A percentile compares a stretch with the other conserved stretches of the same genome.
Evolutionary conservation across 2,888 invertebrate species (phyloP).

Genomic region (Autographa pulchrina): DNA sequence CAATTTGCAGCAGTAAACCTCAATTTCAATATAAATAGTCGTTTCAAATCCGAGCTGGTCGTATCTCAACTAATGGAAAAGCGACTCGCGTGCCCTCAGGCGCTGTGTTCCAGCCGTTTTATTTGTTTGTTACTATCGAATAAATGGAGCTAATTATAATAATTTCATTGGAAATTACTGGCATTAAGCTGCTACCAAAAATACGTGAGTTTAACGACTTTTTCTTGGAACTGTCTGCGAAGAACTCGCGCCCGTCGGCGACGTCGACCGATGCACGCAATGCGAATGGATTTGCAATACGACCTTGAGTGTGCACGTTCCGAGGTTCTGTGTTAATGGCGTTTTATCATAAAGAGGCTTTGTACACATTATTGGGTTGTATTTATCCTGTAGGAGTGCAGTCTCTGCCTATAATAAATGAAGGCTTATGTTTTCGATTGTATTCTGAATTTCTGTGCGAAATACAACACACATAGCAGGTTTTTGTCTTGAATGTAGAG

Average conservation of each 20-base stretch:
- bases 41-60: constrained; percentile 68
- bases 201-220: constrained; percentile 89
- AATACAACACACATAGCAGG: too few relatives aligned
- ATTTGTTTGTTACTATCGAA: constrained; percentile 88
- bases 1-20: constrained; percentile 55
- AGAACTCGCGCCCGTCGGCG: constrained; percentile 77
- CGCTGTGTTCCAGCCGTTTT: constrained; percentile 81
- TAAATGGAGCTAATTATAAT: constrained; percentile 89
- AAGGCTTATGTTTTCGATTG: not conserved
- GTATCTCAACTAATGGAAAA: constrained; percentile 65
- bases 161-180: constrained; percentile 88
- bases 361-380: constrained; percentile 8
- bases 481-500: not conserved
- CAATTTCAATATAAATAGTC: constrained; percentile 67
- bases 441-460: not conserved
- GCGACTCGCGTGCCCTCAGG: constrained; percentile 71
- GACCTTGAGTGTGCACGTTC: constrained; percentile 76
- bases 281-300: constrained; percentile 69
- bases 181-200: constrained; percentile 89
- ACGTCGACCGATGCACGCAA: constrained; percentile 73
- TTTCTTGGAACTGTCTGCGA: constrained; percentile 84
- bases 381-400: not conserved
- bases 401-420: not conserved
- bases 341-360: constrained; percentile 28
- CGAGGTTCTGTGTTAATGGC: constrained; percentile 37